phyloP scores from a whole-genome alignment of 2,113 vertebrate species.

The Bubalus kerabau region DNA sequence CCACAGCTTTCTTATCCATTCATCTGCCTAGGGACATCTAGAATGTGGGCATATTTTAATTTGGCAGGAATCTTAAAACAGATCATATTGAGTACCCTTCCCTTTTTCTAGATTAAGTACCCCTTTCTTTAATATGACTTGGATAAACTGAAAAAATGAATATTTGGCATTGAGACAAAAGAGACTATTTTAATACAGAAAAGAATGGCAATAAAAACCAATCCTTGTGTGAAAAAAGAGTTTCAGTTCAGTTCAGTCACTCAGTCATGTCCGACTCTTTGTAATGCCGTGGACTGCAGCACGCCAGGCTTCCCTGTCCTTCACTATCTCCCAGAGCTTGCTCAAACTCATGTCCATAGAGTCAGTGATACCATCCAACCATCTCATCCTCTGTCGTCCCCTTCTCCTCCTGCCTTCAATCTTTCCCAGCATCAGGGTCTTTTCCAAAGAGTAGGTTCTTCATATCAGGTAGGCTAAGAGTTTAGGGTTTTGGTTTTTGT shows the following conservation, averaged over 20 bases:
- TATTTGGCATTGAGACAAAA: neutral
- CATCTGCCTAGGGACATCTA: neutral
- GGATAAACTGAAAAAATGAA: neutral
- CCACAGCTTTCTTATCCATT: neutral
- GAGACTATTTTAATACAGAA: slow-evolving; percentile 17
- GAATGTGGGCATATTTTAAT: neutral
- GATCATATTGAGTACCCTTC: neutral
- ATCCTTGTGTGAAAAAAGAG: neutral
- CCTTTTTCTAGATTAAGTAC: neutral
- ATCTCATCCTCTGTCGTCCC: neutral
- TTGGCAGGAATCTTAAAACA: neutral
- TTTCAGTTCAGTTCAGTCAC: neutral
- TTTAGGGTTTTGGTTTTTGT: neutral
- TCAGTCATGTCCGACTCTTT: neutral
- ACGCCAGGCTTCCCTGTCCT: neutral
- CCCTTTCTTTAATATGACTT: neutral
- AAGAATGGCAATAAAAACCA: neutral
- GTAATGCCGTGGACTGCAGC: neutral
- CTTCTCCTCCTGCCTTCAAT: neutral
- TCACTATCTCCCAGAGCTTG: neutral
- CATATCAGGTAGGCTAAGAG: neutral
- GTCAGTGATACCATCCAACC: neutral
- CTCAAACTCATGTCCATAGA: neutral
- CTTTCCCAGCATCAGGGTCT: neutral
- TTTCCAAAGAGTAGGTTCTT: neutral